Evolutionary conservation across 2,797 vertebrate genomes (phyloP), one percentile per base, ranked within the genome.

Genomic region (Poeciliopsis paucimaculata): DNA sequence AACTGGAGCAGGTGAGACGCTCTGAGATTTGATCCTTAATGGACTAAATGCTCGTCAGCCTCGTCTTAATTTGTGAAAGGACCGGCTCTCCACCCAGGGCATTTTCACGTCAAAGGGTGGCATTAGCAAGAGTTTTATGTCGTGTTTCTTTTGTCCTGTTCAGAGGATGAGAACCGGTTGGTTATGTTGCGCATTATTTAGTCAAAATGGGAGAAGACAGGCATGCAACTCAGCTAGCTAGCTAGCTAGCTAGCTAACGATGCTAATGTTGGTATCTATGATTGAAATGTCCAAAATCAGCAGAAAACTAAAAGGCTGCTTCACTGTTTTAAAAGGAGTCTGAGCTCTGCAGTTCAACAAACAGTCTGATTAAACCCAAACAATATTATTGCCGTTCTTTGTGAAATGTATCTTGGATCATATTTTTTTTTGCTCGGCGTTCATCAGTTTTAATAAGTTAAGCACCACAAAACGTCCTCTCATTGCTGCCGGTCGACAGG

Each of bases 1-100:
- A 39, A 80, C 23, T 43, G 64, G 70, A 60, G 57, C 81, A 80
- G 57, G 64, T 76, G 28, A 20, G 34, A 45, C 15, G 18, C 6
- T 1, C n/a, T 34, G 45, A 55, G 73, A 76, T 78, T 34, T 76
- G 41, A 60, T 79, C 73, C 31, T 15, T 66, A 41, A 18, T 4
- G 26, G 5, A 68, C 46, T 8, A 53, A 73, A 39, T 28, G 43
- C 34, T 39, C 18, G 15, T 34, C 31, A 34, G 31, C 31, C 13
- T 62, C 5, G 1, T 15, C 57, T 23, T 57, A n/a, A 57, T 9
- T n/a, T 28, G 36, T 41, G 12, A 41, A 41, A 26, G 23, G 41
- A 4, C 26, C 11, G 39, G 64, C 39, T 68, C 23, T 68, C 64
- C 36, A n/a, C 36, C 36, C 39, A 12, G 64, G 39, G 10, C 20